Evolutionary conservation across 2,888 invertebrate species (phyloP), one percentile per base, ranked within the genome.

Genomic region (Agrochola macilenta): DNA sequence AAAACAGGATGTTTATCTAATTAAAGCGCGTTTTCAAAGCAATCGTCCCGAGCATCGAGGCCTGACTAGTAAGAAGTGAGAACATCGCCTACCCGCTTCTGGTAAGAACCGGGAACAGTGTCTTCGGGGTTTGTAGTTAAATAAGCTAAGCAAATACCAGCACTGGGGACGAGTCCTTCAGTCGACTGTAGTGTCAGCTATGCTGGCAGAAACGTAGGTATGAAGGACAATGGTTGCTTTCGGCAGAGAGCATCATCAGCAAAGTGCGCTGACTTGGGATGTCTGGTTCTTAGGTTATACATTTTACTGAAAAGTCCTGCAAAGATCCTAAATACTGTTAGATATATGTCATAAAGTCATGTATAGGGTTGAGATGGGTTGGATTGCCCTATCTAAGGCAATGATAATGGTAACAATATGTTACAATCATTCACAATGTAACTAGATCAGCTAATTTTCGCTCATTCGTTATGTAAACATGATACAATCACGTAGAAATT

Each of bases 1-100:
- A 7, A 30, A 75, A 65, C 76, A 75, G 63, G 74, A 70, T 74
- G 58, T 70, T 69, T 74, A 58, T 69, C 17, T 43, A 0, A 23
- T 11, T 7, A 30, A 39, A 35, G 11, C 17, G 5, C 30, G 14
- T 30, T 26, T 23, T 46, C 23, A 8, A 58, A 61, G 61, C 52
- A 52, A 43, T 58, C 57, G 5, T 57, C n/a, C 43, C 14, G 57
- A 12, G 57, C 14, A 39, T n/a, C 14, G 64, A 39, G 17, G 8
- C 23, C 11, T 23, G 12, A 23, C 23, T 23, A n/a, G 63, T 35
- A 26, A 39, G 12, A 58, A 58, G 8, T 26, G 39, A 20, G 14
- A 58, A 20, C 20, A 49, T 61, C 26, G 20, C 65, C 9, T n/a
- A 5, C 8, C 26, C 23, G 17, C 9, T 35, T 35, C 23, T 35